These are phyloP conservation scores for Andrena marginata DNA, from an alignment of 2,888 invertebrate species.

Conservation along the genomic window DNA sequence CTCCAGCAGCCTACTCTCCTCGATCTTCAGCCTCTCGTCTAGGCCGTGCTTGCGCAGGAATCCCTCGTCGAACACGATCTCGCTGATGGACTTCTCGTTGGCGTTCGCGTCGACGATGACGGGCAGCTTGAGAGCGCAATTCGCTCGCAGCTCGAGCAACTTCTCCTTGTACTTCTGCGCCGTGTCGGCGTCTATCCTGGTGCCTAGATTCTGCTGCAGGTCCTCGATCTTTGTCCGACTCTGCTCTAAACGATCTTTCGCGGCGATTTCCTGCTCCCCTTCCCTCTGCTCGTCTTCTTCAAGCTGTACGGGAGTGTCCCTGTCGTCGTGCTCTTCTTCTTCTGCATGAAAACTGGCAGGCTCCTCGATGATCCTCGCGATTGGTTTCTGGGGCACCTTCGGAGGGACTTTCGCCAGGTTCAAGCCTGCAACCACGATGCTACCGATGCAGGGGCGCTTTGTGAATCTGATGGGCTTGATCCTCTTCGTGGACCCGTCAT, in stretches of 20 bases:
- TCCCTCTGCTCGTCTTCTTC: not conserved
- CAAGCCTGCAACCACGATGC: constrained; percentile 27
- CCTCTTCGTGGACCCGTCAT: constrained; percentile 43
- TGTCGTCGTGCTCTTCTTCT: not conserved
- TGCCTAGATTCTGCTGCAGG: constrained; percentile 76
- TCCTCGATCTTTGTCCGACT: constrained; percentile 77
- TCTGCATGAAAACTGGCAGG: not conserved
- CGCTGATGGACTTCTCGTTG: constrained; percentile 63
- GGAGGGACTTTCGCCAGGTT: constrained; percentile 60
- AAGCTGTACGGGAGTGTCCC: not conserved
- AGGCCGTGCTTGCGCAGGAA: constrained; percentile 76
- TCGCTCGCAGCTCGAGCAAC: constrained; percentile 63
- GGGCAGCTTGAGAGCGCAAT: constrained; percentile 42
- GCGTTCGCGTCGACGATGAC: constrained; percentile 43
- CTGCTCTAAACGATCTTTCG: constrained; percentile 72
- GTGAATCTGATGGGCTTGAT: constrained; percentile 71
- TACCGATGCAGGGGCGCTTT: constrained; percentile 71
- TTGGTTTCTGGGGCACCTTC: constrained; percentile 66
- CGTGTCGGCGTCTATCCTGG: constrained; percentile 78
- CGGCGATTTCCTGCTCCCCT: constrained; percentile 31
- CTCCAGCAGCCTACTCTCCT: constrained; percentile 70
- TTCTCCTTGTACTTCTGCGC: constrained; percentile 76
- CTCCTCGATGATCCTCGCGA: not conserved
- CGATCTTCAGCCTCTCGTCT: constrained; percentile 75
- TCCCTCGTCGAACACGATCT: constrained; percentile 75